Percentiles rank a stretch among this genome's conserved stretches.
phyloP scores from a whole-genome alignment of 2,797 vertebrate species.

The Cygnus olor region DNA sequence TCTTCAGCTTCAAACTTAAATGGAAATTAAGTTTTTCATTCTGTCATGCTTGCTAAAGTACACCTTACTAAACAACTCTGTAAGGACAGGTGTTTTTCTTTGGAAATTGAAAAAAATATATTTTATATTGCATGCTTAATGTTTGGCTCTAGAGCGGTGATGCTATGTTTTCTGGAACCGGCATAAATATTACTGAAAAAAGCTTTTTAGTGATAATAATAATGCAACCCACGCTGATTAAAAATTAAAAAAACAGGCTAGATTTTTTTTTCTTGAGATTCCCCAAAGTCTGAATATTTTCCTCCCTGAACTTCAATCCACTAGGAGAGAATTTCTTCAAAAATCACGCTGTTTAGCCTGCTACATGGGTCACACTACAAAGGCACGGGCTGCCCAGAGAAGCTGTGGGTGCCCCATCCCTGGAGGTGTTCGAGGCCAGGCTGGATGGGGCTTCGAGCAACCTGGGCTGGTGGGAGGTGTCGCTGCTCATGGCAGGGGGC shows the following conservation, averaged over 20 bases:
- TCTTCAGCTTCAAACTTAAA: neutral
- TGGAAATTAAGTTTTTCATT: neutral
- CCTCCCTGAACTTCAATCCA: neutral
- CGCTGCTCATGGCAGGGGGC: too few species aligned
- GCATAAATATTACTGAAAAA: neutral
- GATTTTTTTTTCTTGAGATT: neutral
- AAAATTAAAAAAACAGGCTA: neutral
- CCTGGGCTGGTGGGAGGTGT: too few species aligned
- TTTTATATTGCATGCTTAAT: neutral
- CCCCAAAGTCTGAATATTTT: neutral
- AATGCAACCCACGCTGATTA: neutral
- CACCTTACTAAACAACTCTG: neutral
- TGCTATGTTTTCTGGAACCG: neutral
- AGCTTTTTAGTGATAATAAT: neutral
- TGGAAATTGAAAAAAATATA: rapidly evolving
- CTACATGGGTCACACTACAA: neutral
- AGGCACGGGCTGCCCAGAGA: too few species aligned
- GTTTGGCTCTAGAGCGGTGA: neutral
- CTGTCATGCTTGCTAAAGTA: neutral
- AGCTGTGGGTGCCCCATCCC: too few species aligned
- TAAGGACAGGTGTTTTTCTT: neutral
- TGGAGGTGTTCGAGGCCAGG: too few species aligned
- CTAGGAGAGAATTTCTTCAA: neutral
- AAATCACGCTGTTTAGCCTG: neutral
- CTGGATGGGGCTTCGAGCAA: too few species aligned